Evolutionary conservation across 2,888 invertebrate genomes (phyloP).

Genomic region (Petrolisthes manimaculis): DNA sequence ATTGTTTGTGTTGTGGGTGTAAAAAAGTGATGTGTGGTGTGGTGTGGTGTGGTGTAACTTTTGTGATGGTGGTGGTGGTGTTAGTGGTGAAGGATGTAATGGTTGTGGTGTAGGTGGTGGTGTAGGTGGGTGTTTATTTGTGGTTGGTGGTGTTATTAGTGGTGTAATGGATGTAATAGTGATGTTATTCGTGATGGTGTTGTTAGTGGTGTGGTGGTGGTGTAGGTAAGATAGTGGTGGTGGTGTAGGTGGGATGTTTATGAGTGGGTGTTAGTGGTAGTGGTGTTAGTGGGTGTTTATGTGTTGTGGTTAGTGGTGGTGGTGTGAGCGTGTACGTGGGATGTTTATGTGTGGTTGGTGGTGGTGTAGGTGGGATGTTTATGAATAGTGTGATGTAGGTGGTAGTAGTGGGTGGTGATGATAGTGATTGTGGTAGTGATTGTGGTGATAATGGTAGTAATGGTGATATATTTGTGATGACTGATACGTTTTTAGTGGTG

Average conservation of each 20-base stretch:
- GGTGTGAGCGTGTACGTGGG: too few species aligned
- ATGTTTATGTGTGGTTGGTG: not conserved
- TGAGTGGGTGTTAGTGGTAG: constrained; percentile 3
- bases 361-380: not conserved
- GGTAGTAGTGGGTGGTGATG: constrained; percentile 12
- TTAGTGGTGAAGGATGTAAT: not conserved
- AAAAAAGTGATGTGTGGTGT: not conserved
- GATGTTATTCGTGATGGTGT: not conserved
- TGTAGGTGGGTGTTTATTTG: not conserved
- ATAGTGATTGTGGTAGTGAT: constrained; percentile 18
- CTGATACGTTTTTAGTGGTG: not conserved
- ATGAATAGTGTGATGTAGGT: not conserved
- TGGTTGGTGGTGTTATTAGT: not conserved
- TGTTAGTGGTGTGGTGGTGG: not conserved
- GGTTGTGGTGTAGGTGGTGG: not conserved
- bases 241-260: not conserved
- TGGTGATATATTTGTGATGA: not conserved
- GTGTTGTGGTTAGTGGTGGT: not conserved
- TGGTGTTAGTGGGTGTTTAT: not conserved
- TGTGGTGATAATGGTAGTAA: not conserved
- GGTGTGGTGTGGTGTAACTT: not conserved
- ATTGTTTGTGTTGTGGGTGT: too few species aligned
- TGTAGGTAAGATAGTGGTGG: not conserved
- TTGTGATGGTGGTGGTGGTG: not conserved
- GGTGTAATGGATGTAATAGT: not conserved